These are phyloP conservation scores for Triplophysa bombifrons DNA, from an alignment of 2,797 vertebrate genomes.

Conservation along the genomic window DNA sequence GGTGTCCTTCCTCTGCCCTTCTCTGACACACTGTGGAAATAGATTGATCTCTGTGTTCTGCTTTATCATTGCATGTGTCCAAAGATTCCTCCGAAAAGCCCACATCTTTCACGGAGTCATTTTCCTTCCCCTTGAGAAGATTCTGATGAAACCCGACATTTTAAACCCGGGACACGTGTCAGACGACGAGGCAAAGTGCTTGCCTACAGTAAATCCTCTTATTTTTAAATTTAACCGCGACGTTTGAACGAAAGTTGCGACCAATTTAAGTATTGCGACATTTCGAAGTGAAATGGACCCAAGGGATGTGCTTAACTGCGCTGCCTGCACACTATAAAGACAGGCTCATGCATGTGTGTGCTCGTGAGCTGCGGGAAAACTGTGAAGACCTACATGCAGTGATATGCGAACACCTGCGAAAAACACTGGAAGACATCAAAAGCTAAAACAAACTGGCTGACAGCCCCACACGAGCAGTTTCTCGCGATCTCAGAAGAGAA, in stretches of 20 bases:
- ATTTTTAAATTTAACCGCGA: neutral
- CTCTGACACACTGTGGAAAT: constrained; percentile 36
- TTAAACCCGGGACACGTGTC: neutral
- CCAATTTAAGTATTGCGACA: no score
- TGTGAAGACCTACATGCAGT: neutral
- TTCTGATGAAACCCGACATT: neutral
- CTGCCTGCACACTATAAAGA: neutral
- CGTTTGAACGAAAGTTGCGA: neutral
- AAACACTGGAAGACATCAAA: constrained; percentile 19
- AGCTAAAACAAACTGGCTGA: constrained; percentile 6
- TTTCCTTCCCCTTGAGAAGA: neutral
- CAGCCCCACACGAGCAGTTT: neutral
- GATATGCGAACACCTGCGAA: constrained; percentile 8
- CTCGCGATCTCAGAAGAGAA: neutral
- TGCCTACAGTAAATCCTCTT: neutral
- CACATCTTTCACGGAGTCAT: constrained; percentile 10
- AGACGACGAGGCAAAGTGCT: neutral
- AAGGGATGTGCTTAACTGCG: neutral
- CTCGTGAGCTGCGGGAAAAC: neutral
- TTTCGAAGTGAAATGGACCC: neutral
- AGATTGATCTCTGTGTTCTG: constrained; percentile 25
- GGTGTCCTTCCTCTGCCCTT: constrained; percentile 42
- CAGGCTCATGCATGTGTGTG: neutral
- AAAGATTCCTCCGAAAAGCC: neutral
- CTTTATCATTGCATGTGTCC: constrained; percentile 35